Evolutionary conservation across 2,113 vertebrate genomes (phyloP).

Genomic region (Scopus umbretta): DNA sequence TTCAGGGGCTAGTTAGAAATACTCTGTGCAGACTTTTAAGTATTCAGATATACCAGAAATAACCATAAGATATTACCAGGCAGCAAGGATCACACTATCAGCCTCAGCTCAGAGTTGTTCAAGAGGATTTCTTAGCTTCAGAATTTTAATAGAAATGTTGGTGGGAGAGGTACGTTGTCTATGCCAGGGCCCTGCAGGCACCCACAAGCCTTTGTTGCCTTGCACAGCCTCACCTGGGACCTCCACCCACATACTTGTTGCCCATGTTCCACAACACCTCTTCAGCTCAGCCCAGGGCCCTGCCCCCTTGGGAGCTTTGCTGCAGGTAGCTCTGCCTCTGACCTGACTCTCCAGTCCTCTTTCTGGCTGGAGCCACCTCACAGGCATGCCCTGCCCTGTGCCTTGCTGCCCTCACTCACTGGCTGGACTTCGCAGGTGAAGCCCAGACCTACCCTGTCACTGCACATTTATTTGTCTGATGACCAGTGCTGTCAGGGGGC

Average conservation of each 20-base stretch:
- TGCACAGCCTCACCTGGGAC: not conserved
- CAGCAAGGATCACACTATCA: not conserved
- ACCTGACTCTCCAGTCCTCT: not conserved
- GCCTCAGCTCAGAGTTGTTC: not conserved
- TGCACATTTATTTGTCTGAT: not conserved
- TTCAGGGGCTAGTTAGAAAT: not conserved
- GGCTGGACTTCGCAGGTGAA: not conserved
- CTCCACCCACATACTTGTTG: fast-evolving
- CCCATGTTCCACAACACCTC: not conserved
- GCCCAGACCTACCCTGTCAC: not conserved
- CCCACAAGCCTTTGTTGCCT: not conserved
- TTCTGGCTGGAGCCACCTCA: not conserved
- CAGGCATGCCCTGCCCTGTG: not conserved
- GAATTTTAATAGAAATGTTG: not conserved
- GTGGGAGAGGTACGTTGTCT: not conserved
- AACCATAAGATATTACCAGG: not conserved
- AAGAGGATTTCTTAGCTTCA: not conserved
- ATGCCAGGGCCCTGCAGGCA: not conserved
- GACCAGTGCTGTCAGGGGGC: not conserved
- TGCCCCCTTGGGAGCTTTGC: not conserved
- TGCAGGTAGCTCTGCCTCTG: not conserved
- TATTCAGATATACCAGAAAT: not conserved
- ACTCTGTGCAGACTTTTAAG: not conserved
- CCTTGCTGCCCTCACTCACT: not conserved
- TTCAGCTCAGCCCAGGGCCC: not conserved